Base-by-base conservation (phyloP, 2,797 vertebrate genomes). In the Crocodylus rhombifer region DNA sequence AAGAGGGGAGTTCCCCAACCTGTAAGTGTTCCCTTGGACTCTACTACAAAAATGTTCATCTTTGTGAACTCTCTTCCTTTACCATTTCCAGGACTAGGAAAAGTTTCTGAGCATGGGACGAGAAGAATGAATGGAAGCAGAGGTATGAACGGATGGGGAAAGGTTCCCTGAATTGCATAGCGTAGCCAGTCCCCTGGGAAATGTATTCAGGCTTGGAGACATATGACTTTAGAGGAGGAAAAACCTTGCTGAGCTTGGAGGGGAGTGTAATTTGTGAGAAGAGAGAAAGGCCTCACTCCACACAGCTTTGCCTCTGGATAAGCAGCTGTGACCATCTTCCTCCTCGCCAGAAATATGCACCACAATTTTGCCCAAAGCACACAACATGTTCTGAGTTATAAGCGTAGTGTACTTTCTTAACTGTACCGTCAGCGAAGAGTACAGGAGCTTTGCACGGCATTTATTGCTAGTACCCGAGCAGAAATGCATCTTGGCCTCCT, bases 231-330 rank as follows among this genome's bases (percentile, higher is more conserved):
- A 90, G n/a, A 84, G 60, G 57, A 85, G 84, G 71, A 80, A 92
- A 95, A 92, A 65, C 20, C 23, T 60, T 75, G 23, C 7, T 67
- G 62, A n/a, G 62, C 42, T 88, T 62, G 14, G 3, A 4, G 33
- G 91, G 36, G 77, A 92, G 92, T 62, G 21, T 6, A 78, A 30
- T 90, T 86, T 81, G 26, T 85, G 84, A 73, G 76, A 87, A 89
- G 76, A 89, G 18, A 82, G 57, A 80, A 42, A 79, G 51, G 20
- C 56, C 56, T 87, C 4, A 0, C 89, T 92, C 88, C 17, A 30
- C 42, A 67, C 1, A 14, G 63, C 73, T 93, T 95, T 93, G 86
- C 88, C 91, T 93, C 93, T 89, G 86, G 94, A 90, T 84, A 92
- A 93, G 91, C 91, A 93, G 83, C 91, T 92, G 93, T 76, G 90